Evolutionary conservation across 2,797 vertebrate genomes (phyloP), one percentile per base, ranked within the genome.

Genomic region (Bucorvus abyssinicus): DNA sequence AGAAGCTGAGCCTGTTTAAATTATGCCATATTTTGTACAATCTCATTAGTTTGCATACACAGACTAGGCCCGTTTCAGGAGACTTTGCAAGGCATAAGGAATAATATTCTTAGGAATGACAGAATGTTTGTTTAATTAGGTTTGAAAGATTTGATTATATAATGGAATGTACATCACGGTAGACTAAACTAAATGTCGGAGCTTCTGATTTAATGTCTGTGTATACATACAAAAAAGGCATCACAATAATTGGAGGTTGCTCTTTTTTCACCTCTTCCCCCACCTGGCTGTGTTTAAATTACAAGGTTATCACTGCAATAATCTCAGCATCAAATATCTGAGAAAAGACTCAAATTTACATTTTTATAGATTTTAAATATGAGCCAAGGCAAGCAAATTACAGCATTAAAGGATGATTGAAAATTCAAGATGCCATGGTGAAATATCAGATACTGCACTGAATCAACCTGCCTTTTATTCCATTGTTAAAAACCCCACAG

Each of bases 321-420:
- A 87, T 65, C 53, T 85, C 44, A 75, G 8, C 36, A 75, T 73
- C 68, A 93, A 76, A 85, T 87, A 85, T 55, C 42, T 34, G 64
- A 93, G 36, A 36, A 70, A 91, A 88, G 13, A 4, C 4, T 57
- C 12, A 70, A 9, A 75, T 95, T 89, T 90, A 59, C 13, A 64
- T 83, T 85, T 94, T 85, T 71, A 83, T 71, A 83, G 68, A 60
- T 80, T 92, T 93, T 74, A 59, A 55, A 26, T 83, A 71, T 68
- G 29, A 95, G 12, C 75, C 52, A 84, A 94, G 50, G 49, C 49
- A 93, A 94, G 27, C 0, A 87, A 92, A 95, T 93, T 68, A 49
- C 21, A 74, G 9, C 3, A 5, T 87, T 90, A 84, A 84, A 89
- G 18, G 8, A 73, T 79, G 60, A 90, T 24, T 84, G 45, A 93